Conservation (phyloP, 2,797 vertebrate genomes). For the Hippoglossus hippoglossus region DNA sequence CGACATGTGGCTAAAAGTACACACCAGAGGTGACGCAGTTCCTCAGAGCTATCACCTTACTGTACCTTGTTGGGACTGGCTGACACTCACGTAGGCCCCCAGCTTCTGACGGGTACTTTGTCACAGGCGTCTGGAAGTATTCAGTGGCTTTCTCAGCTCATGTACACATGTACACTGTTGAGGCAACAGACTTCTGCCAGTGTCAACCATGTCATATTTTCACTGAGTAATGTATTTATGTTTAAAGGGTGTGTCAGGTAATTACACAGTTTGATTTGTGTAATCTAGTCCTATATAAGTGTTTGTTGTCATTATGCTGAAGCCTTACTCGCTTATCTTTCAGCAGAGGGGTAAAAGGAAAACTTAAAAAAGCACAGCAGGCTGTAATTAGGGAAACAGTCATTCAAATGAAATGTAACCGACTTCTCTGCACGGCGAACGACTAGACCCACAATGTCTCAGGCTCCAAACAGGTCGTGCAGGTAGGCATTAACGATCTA, state of each 20-base stretch:
- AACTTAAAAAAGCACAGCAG: too few relatives aligned
- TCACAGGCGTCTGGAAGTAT: conserved; percentile 51
- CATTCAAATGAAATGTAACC: background rate
- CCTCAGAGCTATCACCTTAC: conserved; percentile 68
- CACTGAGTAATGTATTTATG: background rate
- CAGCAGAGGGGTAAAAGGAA: too few relatives aligned
- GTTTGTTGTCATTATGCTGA: too few relatives aligned
- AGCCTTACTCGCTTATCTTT: too few relatives aligned
- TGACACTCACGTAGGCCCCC: conserved; percentile 64
- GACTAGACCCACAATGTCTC: background rate
- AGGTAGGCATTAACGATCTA: conserved; percentile 37
- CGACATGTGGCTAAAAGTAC: conserved; percentile 62
- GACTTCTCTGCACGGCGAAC: background rate
- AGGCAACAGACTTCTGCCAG: background rate
- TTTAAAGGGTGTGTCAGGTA: too few relatives aligned
- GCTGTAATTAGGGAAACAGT: too few relatives aligned
- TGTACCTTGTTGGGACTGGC: conserved; percentile 58
- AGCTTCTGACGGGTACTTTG: conserved; percentile 66
- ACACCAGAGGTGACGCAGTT: conserved; percentile 57
- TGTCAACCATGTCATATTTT: background rate
- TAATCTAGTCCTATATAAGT: background rate
- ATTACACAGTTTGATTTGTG: background rate
- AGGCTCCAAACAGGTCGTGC: conserved; percentile 61
- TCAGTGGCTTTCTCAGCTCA: conserved; percentile 54
- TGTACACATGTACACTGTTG: conserved; percentile 11